phyloP scores from a whole-genome alignment of 2,113 vertebrate species.

The Apodemus sylvaticus region DNA sequence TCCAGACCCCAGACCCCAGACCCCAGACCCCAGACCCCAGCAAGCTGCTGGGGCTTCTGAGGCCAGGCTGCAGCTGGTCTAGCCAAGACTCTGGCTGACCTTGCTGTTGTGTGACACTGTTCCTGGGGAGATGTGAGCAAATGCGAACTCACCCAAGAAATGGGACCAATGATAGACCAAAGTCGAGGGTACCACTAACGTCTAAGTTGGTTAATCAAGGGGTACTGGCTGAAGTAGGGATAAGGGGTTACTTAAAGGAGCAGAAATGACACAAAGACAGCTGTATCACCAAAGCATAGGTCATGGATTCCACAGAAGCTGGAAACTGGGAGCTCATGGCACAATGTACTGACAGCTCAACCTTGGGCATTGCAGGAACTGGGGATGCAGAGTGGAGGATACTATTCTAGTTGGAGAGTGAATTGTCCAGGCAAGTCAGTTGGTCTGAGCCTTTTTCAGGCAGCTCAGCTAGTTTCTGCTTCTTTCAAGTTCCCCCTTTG shows the following conservation, averaged over 20 bases:
- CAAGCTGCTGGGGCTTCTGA: neutral
- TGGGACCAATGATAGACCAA: neutral
- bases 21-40: no score
- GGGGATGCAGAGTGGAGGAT: no score
- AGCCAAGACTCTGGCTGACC: neutral
- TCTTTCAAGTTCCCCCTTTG: neutral
- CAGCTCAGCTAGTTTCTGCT: neutral
- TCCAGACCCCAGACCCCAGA: neutral
- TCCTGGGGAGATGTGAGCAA: neutral
- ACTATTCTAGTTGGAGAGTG: neutral
- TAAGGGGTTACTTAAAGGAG: neutral
- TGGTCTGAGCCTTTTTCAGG: neutral
- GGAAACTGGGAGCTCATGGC: neutral
- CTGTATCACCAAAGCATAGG: neutral
- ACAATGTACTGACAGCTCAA: no score
- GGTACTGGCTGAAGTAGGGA: no score
- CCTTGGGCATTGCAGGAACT: no score
- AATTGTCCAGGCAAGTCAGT: neutral
- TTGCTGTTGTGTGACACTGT: neutral
- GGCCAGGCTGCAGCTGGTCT: neutral
- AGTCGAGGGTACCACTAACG: neutral
- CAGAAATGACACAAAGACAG: neutral
- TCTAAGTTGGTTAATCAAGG: neutral
- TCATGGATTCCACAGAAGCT: neutral
- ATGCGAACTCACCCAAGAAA: neutral